Percentiles rank a stretch among this genome's conserved stretches.
phyloP scores from a whole-genome alignment of 2,113 vertebrate genomes.

The Prunella himalayana region DNA sequence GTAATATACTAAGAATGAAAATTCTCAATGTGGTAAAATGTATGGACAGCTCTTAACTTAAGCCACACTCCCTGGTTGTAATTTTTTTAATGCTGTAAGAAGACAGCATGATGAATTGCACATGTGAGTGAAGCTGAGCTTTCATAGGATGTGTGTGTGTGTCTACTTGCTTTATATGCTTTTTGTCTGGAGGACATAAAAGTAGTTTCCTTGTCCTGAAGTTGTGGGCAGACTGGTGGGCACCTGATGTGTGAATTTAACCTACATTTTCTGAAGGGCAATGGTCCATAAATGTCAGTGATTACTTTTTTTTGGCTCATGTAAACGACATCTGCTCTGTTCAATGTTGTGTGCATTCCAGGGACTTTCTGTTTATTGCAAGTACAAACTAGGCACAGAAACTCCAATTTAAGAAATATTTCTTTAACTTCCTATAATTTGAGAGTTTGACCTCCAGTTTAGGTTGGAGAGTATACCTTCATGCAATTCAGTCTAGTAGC shows the following conservation, averaged over 20 bases:
- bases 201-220: neutral
- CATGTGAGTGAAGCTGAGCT: neutral
- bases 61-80: neutral
- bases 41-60: neutral
- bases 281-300: fast-evolving
- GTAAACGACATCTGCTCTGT: neutral
- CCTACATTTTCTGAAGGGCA: neutral
- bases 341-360: neutral
- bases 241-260: neutral
- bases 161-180: neutral
- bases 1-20: neutral
- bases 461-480: neutral
- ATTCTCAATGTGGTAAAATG: neutral
- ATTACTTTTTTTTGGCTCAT: neutral
- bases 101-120: neutral
- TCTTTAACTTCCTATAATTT: neutral
- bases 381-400: neutral
- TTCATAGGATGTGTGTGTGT: neutral
- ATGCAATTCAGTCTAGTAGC: neutral
- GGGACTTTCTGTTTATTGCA: neutral
- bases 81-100: neutral
- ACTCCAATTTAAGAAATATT: neutral
- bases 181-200: neutral
- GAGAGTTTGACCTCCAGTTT: neutral
- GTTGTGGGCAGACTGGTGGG: neutral